Base-by-base conservation (phyloP, 2,888 invertebrate species). In the Sympetrum striolatum region DNA sequence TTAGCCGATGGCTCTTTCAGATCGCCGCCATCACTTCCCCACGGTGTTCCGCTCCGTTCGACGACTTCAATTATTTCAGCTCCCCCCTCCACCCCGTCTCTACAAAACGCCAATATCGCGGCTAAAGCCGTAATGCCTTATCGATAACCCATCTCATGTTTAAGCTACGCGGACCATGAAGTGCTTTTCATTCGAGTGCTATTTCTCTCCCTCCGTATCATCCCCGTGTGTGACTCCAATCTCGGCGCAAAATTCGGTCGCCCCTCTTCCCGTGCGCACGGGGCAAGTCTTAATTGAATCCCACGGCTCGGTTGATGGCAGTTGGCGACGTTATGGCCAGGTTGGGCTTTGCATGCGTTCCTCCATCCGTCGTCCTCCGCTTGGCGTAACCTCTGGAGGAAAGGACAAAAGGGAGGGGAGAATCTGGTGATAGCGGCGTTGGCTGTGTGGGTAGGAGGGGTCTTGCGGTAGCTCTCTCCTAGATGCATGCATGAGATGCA, bases 281-380 rank as follows among this genome's bases (percentile, higher is more conserved):
- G 82, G 86, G 60, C 60, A 22, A 60, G 60, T 86, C 86, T 86
- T 86, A 86, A 86, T 86, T 86, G 86, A 86, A 86, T 86, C 86
- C 86, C 6, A 64, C 60, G 53, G 86, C 15, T n/a, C 58, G 35
- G 86, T 37, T 37, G 8, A 60, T 18, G 86, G 60, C 53, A 35
- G 82, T 10, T 25, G 31, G 31, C 31, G 73, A 31, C 73, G 73
- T 73, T 73, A 73, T 31, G 31, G 73, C 25, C 73, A 31, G 64
- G 64, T 64, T 64, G n/a, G 73, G 73, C 73, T 73, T 73, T 73
- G 73, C 73, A 73, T 73, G 25, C 73, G 73, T 64, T 64, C 64
- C 64, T 64, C 64, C 8, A 22, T 22, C 22, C 64, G 22, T 60
- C 60, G n/a, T 64, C 64, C 81, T 25, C 81, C n/a, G 81, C 31